A percentile compares a stretch with the other conserved stretches of the same genome.
Conservation (phyloP, 2,113 vertebrate species). For the Erpornis zantholeuca region DNA sequence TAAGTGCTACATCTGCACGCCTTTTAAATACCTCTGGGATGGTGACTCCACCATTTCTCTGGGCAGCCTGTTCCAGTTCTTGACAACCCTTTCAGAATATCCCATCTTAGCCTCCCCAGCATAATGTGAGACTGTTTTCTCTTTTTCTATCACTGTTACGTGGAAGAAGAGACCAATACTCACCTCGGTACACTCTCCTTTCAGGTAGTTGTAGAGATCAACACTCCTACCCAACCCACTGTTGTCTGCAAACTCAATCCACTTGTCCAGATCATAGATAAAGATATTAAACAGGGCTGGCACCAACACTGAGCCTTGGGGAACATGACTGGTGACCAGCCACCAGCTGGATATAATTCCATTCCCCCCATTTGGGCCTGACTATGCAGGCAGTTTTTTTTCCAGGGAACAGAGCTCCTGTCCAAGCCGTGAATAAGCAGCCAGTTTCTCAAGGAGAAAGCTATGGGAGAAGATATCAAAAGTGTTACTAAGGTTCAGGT, state of each 20-base stretch:
- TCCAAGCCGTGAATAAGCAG: neutral
- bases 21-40: neutral
- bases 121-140: neutral
- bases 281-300: neutral
- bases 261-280: neutral
- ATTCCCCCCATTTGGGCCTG: too few species aligned
- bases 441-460: neutral
- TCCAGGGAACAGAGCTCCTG: too few species aligned
- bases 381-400: neutral
- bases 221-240: neutral
- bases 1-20: neutral
- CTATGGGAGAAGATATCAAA: neutral
- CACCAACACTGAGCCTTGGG: neutral
- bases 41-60: neutral
- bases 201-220: neutral
- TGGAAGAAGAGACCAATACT: neutral
- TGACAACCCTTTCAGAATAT: neutral
- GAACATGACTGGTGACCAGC: neutral
- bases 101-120: neutral
- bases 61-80: neutral
- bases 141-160: accelerated
- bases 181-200: accelerated
- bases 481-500: neutral
- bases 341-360: neutral
- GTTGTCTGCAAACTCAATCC: neutral